Evolutionary conservation across 2,113 vertebrate genomes (phyloP), one percentile per base, ranked within the genome.

Genomic region (Microcebus murinus): DNA sequence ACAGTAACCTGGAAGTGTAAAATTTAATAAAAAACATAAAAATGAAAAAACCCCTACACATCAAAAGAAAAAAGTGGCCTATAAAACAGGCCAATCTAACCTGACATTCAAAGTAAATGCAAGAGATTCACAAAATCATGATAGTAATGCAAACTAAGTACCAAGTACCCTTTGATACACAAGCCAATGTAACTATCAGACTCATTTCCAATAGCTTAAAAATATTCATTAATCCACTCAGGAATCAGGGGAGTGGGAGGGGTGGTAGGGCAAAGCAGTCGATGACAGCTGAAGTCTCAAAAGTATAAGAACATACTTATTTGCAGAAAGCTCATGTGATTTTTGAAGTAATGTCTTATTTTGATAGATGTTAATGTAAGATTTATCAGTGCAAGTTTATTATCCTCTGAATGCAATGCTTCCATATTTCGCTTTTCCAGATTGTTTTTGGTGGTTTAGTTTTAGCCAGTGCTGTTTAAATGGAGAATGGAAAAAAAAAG

Each of bases 71-170:
- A 94, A 97, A 97, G 97, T 96, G 92, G 98, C 98, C 99, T 99
- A 98, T 99, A 99, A 99, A 99, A 99, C 98, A 98, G 99, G 98
- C 99, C 98, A 96, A 97, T 98, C 97, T 97, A 98, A 98, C 91
- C 98, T 99, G 98, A 98, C 95, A 98, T 98, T 98, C 98, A 99
- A 98, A 99, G 98, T 98, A 99, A 98, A 98, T 98, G 98, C 98
- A 98, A 98, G 98, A 99, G 98, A 97, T 98, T 99, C 98, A 99
- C 98, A 98, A 97, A 99, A 99, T 97, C 98, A 98, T 98, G 98
- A 98, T 91, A 97, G 98, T 97, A 98, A 99, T 97, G 98, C 94
- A 98, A 97, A 97, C 96, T 97, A 98, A 97, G 98, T 99, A 98
- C 98, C 98, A 98, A 99, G 98, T 99, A 98, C 98, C 98, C 97